Percentiles rank a stretch among this genome's conserved stretches.
Evolutionary conservation across 1,140 invertebrate species (phyloP).

Genomic region (Lordiphosa clarofinis): DNA sequence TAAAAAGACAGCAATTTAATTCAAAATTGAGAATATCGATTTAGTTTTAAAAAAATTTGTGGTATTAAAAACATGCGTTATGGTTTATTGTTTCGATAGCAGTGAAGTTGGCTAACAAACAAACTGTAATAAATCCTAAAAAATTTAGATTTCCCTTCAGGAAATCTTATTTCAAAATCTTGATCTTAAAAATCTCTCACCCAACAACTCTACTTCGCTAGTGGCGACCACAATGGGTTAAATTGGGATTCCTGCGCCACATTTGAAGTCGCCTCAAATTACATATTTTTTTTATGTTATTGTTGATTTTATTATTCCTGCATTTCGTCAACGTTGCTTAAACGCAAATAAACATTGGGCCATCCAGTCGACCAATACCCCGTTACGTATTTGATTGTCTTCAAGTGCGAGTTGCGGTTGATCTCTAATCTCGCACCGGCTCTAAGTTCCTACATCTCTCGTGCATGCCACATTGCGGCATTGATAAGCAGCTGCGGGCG

Average conservation of each 20-base stretch:
- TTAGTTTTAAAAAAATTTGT: too few species aligned
- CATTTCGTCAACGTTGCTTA: constrained; percentile 40
- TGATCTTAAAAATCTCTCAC: too few species aligned
- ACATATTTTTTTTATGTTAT: constrained; percentile 29
- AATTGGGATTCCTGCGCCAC: constrained; percentile 6
- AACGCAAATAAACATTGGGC: constrained; percentile 38
- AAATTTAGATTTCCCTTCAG: too few species aligned
- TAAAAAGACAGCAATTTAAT: too few species aligned
- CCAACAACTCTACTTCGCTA: too few species aligned
- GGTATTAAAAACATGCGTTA: too few species aligned
- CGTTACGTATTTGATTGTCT: constrained; percentile 13
- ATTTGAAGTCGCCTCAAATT: constrained; percentile 43
- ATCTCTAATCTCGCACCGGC: constrained; percentile 8
- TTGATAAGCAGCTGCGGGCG: constrained; percentile 30
- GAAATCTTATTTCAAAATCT: too few species aligned
- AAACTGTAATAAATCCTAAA: too few species aligned
- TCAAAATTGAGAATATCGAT: too few species aligned
- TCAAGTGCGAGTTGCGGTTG: constrained; percentile 50
- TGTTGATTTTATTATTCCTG: constrained; percentile 21
- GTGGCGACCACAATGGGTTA: too few species aligned
- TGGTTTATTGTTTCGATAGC: too few species aligned
- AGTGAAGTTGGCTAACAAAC: too few species aligned
- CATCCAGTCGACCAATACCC: constrained; percentile 13
- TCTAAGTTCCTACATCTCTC: background rate
- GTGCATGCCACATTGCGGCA: constrained; percentile 19